Evolutionary conservation across 2,888 invertebrate species (phyloP).

Genomic region (Drosophila mimetica): DNA sequence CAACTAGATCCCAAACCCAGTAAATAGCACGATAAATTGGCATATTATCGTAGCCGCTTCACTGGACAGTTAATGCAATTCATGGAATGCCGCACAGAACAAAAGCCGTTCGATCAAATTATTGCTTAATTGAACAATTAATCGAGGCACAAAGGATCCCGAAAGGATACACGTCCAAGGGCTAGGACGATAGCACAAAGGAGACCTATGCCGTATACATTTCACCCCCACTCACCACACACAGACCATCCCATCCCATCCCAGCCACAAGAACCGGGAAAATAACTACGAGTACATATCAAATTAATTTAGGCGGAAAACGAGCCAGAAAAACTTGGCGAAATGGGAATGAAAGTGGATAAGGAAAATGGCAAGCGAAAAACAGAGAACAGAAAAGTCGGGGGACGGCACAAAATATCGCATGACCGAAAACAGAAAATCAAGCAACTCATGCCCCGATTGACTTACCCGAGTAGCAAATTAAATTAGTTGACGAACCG

Average conservation of each 20-base stretch:
- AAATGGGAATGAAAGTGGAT: slow-evolving; percentile 13
- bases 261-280: slow-evolving; percentile 1
- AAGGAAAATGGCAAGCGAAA: slow-evolving; percentile 24
- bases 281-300: slow-evolving; percentile 52
- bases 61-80: slow-evolving; percentile 53
- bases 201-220: slow-evolving; percentile 51
- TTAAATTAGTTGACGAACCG: slow-evolving; percentile 68
- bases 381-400: neutral
- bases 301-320: slow-evolving; percentile 76
- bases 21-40: slow-evolving; percentile 19
- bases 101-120: slow-evolving; percentile 54
- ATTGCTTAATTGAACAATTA: slow-evolving; percentile 80
- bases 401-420: slow-evolving; percentile 61
- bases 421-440: slow-evolving; percentile 72
- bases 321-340: slow-evolving; percentile 40
- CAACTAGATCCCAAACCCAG: slow-evolving; percentile 1
- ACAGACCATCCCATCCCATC: too few species aligned
- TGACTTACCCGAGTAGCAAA: slow-evolving; percentile 67
- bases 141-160: slow-evolving; percentile 61
- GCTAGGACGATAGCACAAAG: slow-evolving; percentile 15
- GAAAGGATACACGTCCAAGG: neutral
- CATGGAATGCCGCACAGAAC: slow-evolving; percentile 46
- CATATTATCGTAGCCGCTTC: slow-evolving; percentile 34
- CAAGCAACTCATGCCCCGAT: slow-evolving; percentile 70
- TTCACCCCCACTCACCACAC: slow-evolving; percentile 39